These are phyloP conservation scores for Calycopis cecrops DNA, from an alignment of 1,140 invertebrate genomes.

Conservation along the genomic window DNA sequence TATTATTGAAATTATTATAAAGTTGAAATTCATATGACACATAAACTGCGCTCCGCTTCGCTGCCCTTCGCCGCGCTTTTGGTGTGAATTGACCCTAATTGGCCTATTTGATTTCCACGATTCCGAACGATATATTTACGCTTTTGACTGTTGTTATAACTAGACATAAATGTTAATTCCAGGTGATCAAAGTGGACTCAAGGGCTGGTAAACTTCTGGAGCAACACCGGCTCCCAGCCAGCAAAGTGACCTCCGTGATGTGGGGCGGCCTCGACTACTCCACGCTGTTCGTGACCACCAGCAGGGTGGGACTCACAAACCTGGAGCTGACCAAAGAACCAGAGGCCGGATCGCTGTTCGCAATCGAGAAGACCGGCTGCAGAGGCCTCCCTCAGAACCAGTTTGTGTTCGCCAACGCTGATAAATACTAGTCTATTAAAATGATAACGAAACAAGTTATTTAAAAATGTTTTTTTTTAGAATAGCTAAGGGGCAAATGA, in stretches of 20 bases:
- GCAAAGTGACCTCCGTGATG: conserved; percentile 85
- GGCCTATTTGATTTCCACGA: too few species aligned
- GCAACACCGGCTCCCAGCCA: conserved; percentile 78
- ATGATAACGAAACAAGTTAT: too few species aligned
- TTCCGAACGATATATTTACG: too few species aligned
- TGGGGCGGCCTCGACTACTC: conserved; percentile 88
- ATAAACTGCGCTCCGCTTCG: too few species aligned
- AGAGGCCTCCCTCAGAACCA: conserved; percentile 54
- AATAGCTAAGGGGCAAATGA: too few species aligned
- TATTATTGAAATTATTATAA: too few species aligned
- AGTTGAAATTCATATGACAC: too few species aligned
- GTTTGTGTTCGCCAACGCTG: conserved; percentile 52
- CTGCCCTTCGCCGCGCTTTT: too few species aligned
- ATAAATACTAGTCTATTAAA: conserved; percentile 37
- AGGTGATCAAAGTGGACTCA: conserved; percentile 71
- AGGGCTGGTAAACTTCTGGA: conserved; percentile 62
- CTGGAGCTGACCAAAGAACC: conserved; percentile 47
- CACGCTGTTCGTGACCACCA: conserved; percentile 86
- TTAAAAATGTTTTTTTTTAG: too few species aligned
- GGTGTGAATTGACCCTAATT: too few species aligned
- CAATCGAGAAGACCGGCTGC: conserved; percentile 53
- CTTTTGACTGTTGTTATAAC: too few species aligned
- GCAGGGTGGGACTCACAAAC: conserved; percentile 45
- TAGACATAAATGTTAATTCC: conserved; percentile 21
- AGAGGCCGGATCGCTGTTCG: conserved; percentile 60